Percentiles rank a stretch among this genome's conserved stretches.
These are phyloP conservation scores for Liasis olivaceus DNA, from an alignment of 2,797 vertebrate species.

Conservation along the genomic window DNA sequence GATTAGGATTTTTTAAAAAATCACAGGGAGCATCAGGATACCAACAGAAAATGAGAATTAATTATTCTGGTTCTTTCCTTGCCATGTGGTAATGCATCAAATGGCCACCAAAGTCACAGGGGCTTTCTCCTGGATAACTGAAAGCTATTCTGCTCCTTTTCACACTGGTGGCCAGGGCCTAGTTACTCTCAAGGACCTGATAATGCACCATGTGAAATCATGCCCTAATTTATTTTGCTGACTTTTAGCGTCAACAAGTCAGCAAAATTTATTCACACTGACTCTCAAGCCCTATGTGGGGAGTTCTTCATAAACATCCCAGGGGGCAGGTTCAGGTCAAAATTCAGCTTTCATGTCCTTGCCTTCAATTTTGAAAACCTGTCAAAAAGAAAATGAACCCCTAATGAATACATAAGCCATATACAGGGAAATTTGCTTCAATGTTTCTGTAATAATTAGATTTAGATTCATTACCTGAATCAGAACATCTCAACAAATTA, in stretches of 20 bases:
- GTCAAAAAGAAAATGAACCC: neutral
- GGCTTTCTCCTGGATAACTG: neutral
- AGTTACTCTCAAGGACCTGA: slow-evolving; percentile 11
- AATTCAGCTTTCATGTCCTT: slow-evolving; percentile 21
- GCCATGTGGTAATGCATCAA: neutral
- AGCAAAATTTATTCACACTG: slow-evolving; percentile 9
- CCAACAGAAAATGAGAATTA: slow-evolving; percentile 11
- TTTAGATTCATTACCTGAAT: neutral
- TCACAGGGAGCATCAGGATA: neutral
- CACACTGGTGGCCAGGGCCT: neutral
- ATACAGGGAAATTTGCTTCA: neutral
- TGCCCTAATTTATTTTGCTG: neutral
- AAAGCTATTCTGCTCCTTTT: neutral
- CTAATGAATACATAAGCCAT: neutral
- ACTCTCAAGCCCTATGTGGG: slow-evolving; percentile 16
- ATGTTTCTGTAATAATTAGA: neutral
- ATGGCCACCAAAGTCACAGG: neutral
- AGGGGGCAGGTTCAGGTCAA: slow-evolving; percentile 7
- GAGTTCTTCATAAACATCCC: slow-evolving; percentile 34
- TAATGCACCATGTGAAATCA: neutral
- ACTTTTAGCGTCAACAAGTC: neutral
- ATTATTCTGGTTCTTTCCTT: slow-evolving; percentile 4
- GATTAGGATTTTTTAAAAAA: neutral
- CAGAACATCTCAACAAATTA: neutral
- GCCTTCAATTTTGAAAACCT: slow-evolving; percentile 48